These are phyloP conservation scores for Rousettus leschenaultii DNA, from an alignment of 2,113 vertebrate species.

Conservation along the genomic window DNA sequence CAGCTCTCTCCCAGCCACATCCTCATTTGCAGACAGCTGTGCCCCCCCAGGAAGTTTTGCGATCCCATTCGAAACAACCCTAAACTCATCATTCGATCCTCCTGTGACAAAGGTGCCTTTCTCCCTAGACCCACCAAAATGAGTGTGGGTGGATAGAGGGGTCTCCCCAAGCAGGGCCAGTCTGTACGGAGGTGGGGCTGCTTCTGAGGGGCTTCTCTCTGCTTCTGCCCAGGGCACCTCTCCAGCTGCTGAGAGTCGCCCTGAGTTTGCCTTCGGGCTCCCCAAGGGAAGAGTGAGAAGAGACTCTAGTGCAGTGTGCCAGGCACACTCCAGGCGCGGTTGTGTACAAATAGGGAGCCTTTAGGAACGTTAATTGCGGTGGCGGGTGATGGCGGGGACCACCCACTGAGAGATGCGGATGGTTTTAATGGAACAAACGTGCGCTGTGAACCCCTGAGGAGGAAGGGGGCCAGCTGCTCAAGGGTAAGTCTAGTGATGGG, in stretches of 20 bases:
- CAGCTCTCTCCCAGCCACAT: background rate
- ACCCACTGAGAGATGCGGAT: background rate
- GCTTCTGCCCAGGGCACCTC: background rate
- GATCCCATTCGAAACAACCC: background rate
- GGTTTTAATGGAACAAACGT: background rate
- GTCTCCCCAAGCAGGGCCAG: background rate
- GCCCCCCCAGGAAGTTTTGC: background rate
- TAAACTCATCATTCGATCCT: background rate
- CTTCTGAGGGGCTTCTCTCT: background rate
- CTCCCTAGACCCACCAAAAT: background rate
- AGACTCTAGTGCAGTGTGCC: no score
- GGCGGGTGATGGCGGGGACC: background rate
- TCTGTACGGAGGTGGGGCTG: no score
- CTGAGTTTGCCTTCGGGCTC: background rate
- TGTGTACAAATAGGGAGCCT: background rate
- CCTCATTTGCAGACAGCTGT: background rate
- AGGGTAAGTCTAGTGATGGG: background rate
- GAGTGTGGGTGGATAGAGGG: background rate
- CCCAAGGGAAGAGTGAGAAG: background rate
- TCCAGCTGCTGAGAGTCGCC: accelerated
- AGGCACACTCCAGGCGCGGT: background rate
- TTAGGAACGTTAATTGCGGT: constrained; percentile 4
- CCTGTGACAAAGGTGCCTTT: background rate
- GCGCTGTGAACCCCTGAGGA: background rate
- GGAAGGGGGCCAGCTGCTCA: accelerated